These are phyloP conservation scores for Xenopus petersii DNA, from an alignment of 2,797 vertebrate species.

Conservation along the genomic window DNA sequence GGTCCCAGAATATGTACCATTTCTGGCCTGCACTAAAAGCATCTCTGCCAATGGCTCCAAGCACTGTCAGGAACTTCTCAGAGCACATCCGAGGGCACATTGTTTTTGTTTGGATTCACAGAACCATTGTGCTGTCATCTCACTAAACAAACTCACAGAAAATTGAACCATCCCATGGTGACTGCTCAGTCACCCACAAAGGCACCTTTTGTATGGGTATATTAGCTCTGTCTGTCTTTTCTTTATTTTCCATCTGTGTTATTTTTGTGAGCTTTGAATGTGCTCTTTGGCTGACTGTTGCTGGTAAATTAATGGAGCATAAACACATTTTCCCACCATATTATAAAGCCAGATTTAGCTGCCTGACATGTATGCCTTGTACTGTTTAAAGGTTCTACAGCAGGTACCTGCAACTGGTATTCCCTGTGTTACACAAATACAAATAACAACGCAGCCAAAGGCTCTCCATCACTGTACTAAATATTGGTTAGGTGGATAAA, in stretches of 20 bases:
- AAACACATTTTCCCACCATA: constrained; percentile 42
- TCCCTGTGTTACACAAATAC: too few species aligned
- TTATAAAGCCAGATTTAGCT: constrained; percentile 32
- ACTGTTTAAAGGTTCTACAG: background rate
- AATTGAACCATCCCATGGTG: constrained; percentile 58
- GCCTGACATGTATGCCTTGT: background rate
- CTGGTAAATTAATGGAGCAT: constrained; percentile 5
- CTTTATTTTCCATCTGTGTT: constrained; percentile 54
- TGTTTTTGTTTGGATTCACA: constrained; percentile 58
- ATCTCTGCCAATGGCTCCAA: too few species aligned
- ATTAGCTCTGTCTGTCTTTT: constrained; percentile 57
- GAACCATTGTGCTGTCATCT: constrained; percentile 54
- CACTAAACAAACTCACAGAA: constrained; percentile 58
- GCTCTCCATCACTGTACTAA: too few species aligned
- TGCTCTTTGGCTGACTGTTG: constrained; percentile 52
- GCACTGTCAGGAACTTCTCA: too few species aligned
- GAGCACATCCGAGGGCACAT: constrained; percentile 46
- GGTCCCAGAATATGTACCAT: too few species aligned
- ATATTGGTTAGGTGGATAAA: too few species aligned
- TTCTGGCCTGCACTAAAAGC: too few species aligned
- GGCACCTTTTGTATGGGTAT: constrained; percentile 52
- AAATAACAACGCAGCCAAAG: too few species aligned
- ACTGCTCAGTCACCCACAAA: constrained; percentile 61
- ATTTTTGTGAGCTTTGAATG: constrained; percentile 59
- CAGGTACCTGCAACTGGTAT: too few species aligned